phyloP scores from a whole-genome alignment of 1,140 invertebrate genomes.

The Bombus waltoni region DNA sequence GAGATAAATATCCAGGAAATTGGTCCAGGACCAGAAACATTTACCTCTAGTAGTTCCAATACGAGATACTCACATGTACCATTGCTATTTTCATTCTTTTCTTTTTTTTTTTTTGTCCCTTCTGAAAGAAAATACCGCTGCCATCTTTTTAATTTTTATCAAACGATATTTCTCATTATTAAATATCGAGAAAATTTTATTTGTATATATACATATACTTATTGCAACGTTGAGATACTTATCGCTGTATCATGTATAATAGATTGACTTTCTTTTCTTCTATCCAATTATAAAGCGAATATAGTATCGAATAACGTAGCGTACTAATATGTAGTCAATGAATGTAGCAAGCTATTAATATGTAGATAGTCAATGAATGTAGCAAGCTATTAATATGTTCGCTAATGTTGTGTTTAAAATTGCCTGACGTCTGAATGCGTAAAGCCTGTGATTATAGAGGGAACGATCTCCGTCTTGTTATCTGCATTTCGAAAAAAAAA shows the following conservation, averaged over 20 bases:
- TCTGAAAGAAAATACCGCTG: not conserved
- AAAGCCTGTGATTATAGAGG: too few species aligned
- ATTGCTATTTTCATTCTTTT: not conserved
- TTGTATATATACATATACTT: too few species aligned
- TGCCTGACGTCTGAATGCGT: not conserved
- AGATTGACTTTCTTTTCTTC: too few species aligned
- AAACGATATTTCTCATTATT: not conserved
- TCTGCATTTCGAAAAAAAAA: not conserved
- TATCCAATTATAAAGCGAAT: not conserved
- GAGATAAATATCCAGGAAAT: conserved; percentile 31
- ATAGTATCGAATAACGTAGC: not conserved
- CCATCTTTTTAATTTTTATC: not conserved
- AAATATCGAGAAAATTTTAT: not conserved
- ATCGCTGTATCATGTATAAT: too few species aligned
- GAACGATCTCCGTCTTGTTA: not conserved
- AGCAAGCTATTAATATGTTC: not conserved
- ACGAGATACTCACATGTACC: not conserved
- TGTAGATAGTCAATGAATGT: not conserved
- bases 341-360: not conserved
- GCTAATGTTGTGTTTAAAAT: not conserved
- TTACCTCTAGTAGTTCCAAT: not conserved
- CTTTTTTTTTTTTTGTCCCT: not conserved
- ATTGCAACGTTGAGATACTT: too few species aligned
- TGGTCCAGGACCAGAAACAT: not conserved
- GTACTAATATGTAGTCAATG: not conserved